Evolutionary conservation across 1,140 invertebrate species (phyloP).

Genomic region (Dinothrombium tinctorium): DNA sequence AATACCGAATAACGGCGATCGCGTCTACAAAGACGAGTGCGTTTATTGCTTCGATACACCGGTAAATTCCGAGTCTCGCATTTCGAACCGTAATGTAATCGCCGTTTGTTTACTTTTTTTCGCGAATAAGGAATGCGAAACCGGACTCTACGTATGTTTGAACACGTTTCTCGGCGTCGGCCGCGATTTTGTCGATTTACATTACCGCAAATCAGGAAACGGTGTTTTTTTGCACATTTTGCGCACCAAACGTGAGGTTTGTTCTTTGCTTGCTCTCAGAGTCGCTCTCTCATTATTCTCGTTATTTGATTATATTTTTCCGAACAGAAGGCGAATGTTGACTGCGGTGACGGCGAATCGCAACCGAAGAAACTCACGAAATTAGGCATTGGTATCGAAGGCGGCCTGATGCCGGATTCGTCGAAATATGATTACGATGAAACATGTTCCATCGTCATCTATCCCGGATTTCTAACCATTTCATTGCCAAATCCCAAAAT

Average conservation of each 20-base stretch:
- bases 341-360: constrained; percentile 8
- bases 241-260: constrained; percentile 42
- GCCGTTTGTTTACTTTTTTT: not conserved
- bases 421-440: constrained; percentile 60
- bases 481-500: constrained; percentile 45
- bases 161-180: constrained; percentile 68
- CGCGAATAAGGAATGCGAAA: constrained; percentile 44
- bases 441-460: constrained; percentile 44
- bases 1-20: constrained; percentile 37
- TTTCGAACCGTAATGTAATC: constrained; percentile 2
- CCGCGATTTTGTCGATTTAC: constrained; percentile 45
- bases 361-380: constrained; percentile 23
- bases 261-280: too few relatives aligned
- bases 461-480: constrained; percentile 46
- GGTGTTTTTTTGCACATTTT: constrained; percentile 60
- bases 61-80: constrained; percentile 32
- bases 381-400: constrained; percentile 78
- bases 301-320: not conserved
- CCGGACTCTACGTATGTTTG: constrained; percentile 72
- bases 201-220: constrained; percentile 52
- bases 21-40: constrained; percentile 95
- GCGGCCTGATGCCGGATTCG: constrained; percentile 48
- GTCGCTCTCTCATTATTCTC: not conserved
- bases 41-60: constrained; percentile 89
- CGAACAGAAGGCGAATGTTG: not conserved